phyloP scores from a whole-genome alignment of 2,113 vertebrate species.

The Philantomba maxwellii region DNA sequence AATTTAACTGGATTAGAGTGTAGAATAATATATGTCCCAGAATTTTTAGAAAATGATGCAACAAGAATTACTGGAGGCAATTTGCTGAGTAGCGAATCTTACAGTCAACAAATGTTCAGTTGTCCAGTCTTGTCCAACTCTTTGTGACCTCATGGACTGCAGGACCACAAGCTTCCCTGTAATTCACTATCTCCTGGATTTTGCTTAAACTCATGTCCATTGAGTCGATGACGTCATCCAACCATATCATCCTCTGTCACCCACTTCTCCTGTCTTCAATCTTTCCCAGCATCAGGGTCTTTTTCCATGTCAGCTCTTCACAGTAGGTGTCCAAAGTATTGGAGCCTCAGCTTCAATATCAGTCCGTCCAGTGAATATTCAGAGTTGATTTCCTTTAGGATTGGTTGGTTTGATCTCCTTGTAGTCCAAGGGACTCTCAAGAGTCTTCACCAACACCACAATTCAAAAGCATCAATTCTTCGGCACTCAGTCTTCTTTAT shows the following conservation, averaged over 20 bases:
- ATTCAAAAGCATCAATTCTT: not conserved
- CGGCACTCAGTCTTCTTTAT: not conserved
- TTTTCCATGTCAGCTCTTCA: fast-evolving
- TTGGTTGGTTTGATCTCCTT: not conserved
- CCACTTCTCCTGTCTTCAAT: not conserved
- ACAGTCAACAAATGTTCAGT: not conserved
- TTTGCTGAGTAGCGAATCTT: not conserved
- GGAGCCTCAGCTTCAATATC: not conserved
- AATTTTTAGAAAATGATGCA: not conserved
- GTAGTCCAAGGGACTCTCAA: not conserved
- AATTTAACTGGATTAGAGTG: not conserved
- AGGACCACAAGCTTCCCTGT: not conserved
- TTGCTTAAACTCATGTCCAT: not conserved
- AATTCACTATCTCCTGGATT: not conserved
- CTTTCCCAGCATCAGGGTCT: not conserved
- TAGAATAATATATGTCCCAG: not conserved
- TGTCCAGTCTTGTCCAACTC: not conserved
- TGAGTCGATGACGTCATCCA: not conserved
- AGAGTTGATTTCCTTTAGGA: not conserved
- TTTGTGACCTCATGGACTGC: not conserved
- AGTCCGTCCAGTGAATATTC: not conserved
- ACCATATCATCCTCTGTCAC: not conserved
- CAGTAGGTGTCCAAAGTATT: not conserved
- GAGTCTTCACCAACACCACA: not conserved
- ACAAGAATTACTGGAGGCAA: not conserved